Base-by-base conservation (phyloP, 2,888 invertebrate genomes). In the Pantelozetes paolii region DNA sequence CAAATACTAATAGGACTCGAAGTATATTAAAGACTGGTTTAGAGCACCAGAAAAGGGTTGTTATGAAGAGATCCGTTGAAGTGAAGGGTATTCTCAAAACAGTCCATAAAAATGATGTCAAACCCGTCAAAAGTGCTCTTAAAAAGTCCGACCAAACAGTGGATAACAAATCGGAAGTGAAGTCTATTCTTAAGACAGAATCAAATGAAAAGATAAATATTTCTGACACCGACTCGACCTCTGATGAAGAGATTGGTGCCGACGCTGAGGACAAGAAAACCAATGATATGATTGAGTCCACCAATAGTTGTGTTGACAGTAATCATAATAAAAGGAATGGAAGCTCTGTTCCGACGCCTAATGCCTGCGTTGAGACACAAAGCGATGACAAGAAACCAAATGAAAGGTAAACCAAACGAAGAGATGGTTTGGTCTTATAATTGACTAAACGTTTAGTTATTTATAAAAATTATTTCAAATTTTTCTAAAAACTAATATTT, bases 11-110 rank as follows among this genome's bases (percentile, higher is more conserved):
- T 28, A 42, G 42, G 28, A 69, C 69, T 45, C 42, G 42, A 69
- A 69, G 69, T 45, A 69, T 69, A 42, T 26, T 69, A 40, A 69
- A 69, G 69, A 42, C 26, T 45, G 45, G 42, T 42, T 69, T 18
- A 15, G 59, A 59, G 28, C 30, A 30, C 30, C 11, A 59, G 15
- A 59, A 59, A 30, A 30, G 18, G 18, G 30, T 30, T 9, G 30
- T 59, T 26, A 59, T 67, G 67, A 40, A 45, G n/a, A 40, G 8
- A 45, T 20, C 40, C 13, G 42, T 28, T 26, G 69, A 69, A 69
- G 28, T 69, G 23, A 73, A 73, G 20, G 48, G 73, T 67, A 73
- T 73, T 73, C 69, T 73, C 2, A 73, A 73, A 42, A 67, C 73
- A n/a, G 18, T 20, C 9, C 72, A 13, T 18, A 72, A 72, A 20